A percentile compares a stretch with the other conserved stretches of the same genome.
Evolutionary conservation across 2,113 vertebrate genomes (phyloP).

Genomic region (Cynopterus brachyotis): DNA sequence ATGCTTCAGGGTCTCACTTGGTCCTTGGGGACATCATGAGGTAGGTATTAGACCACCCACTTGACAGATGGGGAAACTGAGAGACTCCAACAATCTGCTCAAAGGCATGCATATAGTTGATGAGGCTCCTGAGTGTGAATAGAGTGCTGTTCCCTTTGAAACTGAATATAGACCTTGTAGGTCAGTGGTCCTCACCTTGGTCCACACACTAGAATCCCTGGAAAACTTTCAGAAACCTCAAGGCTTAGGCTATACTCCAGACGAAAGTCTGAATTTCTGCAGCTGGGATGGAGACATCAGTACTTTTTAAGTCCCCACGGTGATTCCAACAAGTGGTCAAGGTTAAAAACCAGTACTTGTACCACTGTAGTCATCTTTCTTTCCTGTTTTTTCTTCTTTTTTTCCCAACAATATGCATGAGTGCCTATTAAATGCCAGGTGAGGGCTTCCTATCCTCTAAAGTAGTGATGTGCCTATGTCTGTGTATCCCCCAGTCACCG

Average conservation of each 20-base stretch:
- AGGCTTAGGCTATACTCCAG: not conserved
- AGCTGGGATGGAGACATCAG: not conserved
- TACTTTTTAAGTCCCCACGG: not conserved
- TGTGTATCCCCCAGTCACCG: not conserved
- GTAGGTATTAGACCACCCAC: not conserved
- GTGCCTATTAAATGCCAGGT: not conserved
- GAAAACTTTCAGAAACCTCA: not conserved
- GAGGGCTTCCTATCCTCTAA: not conserved
- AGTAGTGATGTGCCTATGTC: not conserved
- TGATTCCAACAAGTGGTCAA: not conserved
- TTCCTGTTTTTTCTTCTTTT: not conserved
- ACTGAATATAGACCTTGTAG: not conserved
- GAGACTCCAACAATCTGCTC: not conserved
- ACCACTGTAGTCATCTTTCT: not conserved
- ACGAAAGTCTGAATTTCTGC: not conserved
- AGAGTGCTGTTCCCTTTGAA: not conserved
- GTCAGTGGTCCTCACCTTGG: not conserved
- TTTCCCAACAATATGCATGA: not conserved
- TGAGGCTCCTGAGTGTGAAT: not conserved
- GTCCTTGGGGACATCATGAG: not conserved
- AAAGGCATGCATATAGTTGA: not conserved
- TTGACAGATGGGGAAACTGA: not conserved
- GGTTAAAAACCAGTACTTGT: no score
- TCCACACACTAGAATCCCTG: not conserved
- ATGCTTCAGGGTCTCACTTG: fast-evolving